Evolutionary conservation across 2,113 vertebrate genomes (phyloP).

Genomic region (pig (Sus scrofa)): T2T-Sscrofa CM000818.6:99419001-99419500

Average conservation of each 20-base stretch:
- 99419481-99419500: conserved; percentile 17
- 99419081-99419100: background rate
- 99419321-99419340: conserved; percentile 65
- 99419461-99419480: background rate
- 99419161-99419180: background rate
- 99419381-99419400: conserved; percentile 72
- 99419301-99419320: conserved; percentile 35
- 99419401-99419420: conserved; percentile 62
- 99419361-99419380: conserved; percentile 70
- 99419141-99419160: background rate
- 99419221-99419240: background rate
- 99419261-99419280: conserved; percentile 58
- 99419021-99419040: background rate
- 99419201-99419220: conserved; percentile 59
- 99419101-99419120: background rate
- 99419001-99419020: background rate
- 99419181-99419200: background rate
- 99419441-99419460: conserved; percentile 51
- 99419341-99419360: conserved; percentile 63
- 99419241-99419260: conserved; percentile 69
- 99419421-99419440: conserved; percentile 60
- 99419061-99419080: background rate
- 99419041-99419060: background rate
- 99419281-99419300: conserved; percentile 62
- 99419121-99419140: background rate